phyloP scores from a whole-genome alignment of 2,888 invertebrate species.

The Marasmarcha lunaedactyla region DNA sequence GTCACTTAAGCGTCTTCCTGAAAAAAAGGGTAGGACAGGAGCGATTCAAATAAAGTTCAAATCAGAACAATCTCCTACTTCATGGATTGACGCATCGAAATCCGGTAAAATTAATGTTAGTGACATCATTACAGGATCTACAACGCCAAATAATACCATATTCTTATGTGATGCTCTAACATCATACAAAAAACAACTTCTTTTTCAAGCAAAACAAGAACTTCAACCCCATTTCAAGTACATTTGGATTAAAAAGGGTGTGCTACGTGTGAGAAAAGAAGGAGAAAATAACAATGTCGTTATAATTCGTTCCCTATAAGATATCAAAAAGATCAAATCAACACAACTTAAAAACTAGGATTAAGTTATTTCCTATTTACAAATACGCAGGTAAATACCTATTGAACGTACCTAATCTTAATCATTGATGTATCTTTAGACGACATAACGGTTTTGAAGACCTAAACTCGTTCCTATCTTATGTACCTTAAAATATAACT shows the following conservation, averaged over 20 bases:
- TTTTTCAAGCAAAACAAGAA: conserved; percentile 19
- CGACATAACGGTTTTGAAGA: not conserved
- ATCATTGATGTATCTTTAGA: not conserved
- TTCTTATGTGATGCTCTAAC: conserved; percentile 7
- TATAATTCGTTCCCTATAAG: no score
- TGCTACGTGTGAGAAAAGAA: no score
- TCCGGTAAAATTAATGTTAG: no score
- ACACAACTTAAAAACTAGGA: not conserved
- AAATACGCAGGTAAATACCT: not conserved
- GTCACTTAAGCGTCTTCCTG: not conserved
- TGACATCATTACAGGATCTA: no score
- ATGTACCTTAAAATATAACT: not conserved
- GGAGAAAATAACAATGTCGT: conserved; percentile 1
- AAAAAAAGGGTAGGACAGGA: not conserved
- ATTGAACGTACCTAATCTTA: not conserved
- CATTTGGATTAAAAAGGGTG: conserved; percentile 5
- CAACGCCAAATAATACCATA: not conserved
- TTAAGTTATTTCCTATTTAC: not conserved
- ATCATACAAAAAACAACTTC: conserved; percentile 2
- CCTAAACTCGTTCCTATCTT: not conserved
- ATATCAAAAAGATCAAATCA: not conserved
- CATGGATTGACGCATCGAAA: no score
- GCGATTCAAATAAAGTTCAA: no score
- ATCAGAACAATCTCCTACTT: no score
- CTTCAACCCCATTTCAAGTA: conserved; percentile 4